These are phyloP conservation scores for Pyrgus malvae DNA, from an alignment of 2,888 invertebrate species.

Conservation along the genomic window DNA sequence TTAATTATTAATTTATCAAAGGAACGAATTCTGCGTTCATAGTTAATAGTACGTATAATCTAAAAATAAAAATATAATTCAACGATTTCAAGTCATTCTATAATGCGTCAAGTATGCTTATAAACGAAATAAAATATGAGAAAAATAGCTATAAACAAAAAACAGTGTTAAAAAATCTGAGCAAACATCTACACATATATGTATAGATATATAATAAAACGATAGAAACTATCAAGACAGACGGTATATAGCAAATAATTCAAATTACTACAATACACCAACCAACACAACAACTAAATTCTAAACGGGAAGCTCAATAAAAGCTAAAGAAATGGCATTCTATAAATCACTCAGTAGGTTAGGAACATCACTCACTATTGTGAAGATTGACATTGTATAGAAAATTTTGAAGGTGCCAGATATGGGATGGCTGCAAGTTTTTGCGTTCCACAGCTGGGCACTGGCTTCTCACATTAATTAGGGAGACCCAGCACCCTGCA, in stretches of 20 bases:
- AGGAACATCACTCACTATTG: constrained; percentile 24
- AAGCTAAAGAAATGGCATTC: constrained; percentile 69
- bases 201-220: constrained; percentile 17
- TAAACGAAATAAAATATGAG: constrained; percentile 10
- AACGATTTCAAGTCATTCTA: neutral
- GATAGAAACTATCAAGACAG: constrained; percentile 9
- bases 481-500: too few relatives aligned
- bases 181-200: constrained; percentile 23
- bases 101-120: constrained; percentile 1
- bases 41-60: too few relatives aligned
- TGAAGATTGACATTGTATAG: too few relatives aligned
- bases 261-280: constrained; percentile 40
- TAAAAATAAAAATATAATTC: neutral
- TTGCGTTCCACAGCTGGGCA: too few relatives aligned
- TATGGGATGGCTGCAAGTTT: too few relatives aligned
- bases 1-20: too few relatives aligned
- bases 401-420: too few relatives aligned
- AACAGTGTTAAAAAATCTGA: constrained; percentile 25
- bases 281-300: constrained; percentile 34
- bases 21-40: too few relatives aligned
- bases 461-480: too few relatives aligned
- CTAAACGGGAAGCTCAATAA: constrained; percentile 59
- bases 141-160: constrained; percentile 26
- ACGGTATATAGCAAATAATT: constrained; percentile 19
- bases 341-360: constrained; percentile 56